Evolutionary conservation across 2,888 invertebrate species (phyloP).

Genomic region (Coronaproctus castanopsis): DNA sequence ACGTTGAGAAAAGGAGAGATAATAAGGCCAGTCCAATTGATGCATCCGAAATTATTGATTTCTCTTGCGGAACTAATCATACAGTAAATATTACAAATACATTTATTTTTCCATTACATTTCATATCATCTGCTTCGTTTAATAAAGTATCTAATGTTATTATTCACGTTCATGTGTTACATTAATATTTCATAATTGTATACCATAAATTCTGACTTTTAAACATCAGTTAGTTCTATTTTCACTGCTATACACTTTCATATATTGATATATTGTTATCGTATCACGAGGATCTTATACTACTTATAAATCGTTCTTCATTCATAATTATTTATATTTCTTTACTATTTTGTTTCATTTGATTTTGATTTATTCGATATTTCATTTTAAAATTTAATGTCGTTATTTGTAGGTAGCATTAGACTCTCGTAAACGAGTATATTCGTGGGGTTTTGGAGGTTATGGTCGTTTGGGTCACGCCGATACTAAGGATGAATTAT

Average conservation of each 20-base stretch:
- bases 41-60: slow-evolving; percentile 60
- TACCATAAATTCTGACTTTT: too few relatives aligned
- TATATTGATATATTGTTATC: too few relatives aligned
- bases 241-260: too few relatives aligned
- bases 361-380: too few relatives aligned
- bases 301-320: too few relatives aligned
- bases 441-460: slow-evolving; percentile 90
- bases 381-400: too few relatives aligned
- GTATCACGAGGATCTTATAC: too few relatives aligned
- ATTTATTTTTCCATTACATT: neutral
- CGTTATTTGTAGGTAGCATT: slow-evolving; percentile 55
- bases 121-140: neutral
- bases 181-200: too few relatives aligned
- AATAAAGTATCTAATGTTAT: neutral
- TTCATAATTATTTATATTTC: too few relatives aligned
- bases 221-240: too few relatives aligned
- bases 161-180: too few relatives aligned
- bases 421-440: slow-evolving; percentile 71
- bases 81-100: slow-evolving; percentile 48
- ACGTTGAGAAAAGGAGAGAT: slow-evolving; percentile 70
- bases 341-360: too few relatives aligned
- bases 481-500: slow-evolving; percentile 77
- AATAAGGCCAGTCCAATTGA: slow-evolving; percentile 64
- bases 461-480: slow-evolving; percentile 84
- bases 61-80: slow-evolving; percentile 80